Evolutionary conservation across 2,888 invertebrate genomes (phyloP).

Genomic region (Spialia ferax): DNA sequence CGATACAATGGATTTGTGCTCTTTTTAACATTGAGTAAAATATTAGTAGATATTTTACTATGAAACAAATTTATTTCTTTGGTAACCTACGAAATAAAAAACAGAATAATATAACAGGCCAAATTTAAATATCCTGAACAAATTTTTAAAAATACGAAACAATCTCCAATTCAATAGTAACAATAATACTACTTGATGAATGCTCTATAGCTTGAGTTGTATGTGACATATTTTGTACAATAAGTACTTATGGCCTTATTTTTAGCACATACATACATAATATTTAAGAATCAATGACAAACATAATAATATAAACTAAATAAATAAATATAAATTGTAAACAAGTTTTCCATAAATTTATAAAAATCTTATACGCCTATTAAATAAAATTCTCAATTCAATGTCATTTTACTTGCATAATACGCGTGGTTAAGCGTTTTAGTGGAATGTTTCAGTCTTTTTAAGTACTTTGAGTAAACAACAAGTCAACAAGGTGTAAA

Average conservation of each 20-base stretch:
- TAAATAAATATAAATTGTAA: background rate
- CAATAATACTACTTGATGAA: too few species aligned
- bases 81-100: too few species aligned
- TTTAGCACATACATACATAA: background rate
- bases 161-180: too few species aligned
- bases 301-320: too few species aligned
- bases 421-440: constrained; percentile 37
- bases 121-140: too few species aligned
- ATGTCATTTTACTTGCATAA: constrained; percentile 18
- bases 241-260: background rate
- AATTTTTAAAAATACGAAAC: too few species aligned
- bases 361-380: background rate
- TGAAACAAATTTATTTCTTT: too few species aligned
- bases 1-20: too few species aligned
- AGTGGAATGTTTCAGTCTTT: constrained; percentile 82
- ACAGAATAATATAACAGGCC: too few species aligned
- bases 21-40: too few species aligned
- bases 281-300: background rate
- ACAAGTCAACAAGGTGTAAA: constrained; percentile 26
- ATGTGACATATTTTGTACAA: background rate
- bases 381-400: constrained; percentile 13
- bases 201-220: too few species aligned
- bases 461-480: constrained; percentile 63
- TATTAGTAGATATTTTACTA: too few species aligned
- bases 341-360: background rate